Evolutionary conservation across 2,888 invertebrate genomes (phyloP).

Genomic region (Timema podura): DNA sequence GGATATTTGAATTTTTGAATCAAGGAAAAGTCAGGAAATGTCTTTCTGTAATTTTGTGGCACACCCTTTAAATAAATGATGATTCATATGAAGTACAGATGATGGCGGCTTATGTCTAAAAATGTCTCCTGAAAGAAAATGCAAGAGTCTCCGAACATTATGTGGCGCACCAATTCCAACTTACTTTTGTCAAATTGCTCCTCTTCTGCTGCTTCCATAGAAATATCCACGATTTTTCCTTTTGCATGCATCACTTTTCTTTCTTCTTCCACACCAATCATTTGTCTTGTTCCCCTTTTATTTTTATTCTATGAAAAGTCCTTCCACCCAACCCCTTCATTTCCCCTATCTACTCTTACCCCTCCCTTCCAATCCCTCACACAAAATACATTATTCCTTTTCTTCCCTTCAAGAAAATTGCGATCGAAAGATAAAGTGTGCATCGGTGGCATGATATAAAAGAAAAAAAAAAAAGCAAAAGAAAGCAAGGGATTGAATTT

Average conservation of each 20-base stretch:
- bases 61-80: too few species aligned
- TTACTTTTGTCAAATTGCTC: too few species aligned
- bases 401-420: conserved; percentile 25
- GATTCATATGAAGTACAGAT: too few species aligned
- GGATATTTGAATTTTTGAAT: too few species aligned
- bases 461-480: background rate
- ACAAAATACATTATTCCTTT: conserved; percentile 23
- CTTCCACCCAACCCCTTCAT: background rate
- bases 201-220: too few species aligned
- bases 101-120: too few species aligned
- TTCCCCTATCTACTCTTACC: background rate
- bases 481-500: conserved; percentile 18
- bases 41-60: too few species aligned
- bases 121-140: too few species aligned
- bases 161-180: too few species aligned
- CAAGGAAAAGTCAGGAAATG: too few species aligned
- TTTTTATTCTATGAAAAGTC: background rate
- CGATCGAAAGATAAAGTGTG: conserved; percentile 24
- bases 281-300: background rate
- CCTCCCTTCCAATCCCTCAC: conserved; percentile 1
- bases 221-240: background rate
- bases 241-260: conserved; percentile 13
- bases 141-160: too few species aligned
- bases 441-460: conserved; percentile 21
- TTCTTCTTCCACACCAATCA: background rate